Percentiles rank a stretch among this genome's conserved stretches.
Evolutionary conservation across 2,797 vertebrate genomes (phyloP).

Genomic region (Delichon dasypus): DNA sequence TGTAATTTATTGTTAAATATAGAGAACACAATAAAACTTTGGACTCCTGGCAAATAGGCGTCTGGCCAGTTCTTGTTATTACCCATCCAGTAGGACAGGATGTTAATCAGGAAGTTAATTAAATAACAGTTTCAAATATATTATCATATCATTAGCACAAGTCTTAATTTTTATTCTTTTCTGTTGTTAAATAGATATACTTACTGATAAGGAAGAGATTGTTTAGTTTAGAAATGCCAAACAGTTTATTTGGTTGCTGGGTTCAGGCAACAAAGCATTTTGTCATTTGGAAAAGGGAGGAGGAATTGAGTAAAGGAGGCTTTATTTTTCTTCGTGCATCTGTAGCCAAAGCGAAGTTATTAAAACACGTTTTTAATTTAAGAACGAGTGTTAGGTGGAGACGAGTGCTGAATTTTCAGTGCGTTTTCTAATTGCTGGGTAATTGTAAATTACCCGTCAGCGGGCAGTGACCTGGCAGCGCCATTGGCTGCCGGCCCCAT

Average conservation of each 20-base stretch:
- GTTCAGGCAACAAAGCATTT: background rate
- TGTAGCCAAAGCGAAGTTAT: conserved; percentile 27
- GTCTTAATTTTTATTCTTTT: background rate
- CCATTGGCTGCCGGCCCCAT: conserved; percentile 62
- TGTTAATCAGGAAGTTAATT: background rate
- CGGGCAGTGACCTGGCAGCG: conserved; percentile 47
- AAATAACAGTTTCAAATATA: background rate
- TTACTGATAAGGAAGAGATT: background rate
- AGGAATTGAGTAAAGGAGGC: background rate
- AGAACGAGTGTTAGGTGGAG: conserved; percentile 19
- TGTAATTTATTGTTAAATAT: conserved; percentile 1
- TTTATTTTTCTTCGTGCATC: background rate
- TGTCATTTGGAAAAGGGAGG: background rate
- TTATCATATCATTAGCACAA: background rate
- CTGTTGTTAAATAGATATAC: background rate
- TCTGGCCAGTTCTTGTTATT: background rate
- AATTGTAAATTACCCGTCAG: conserved; percentile 48
- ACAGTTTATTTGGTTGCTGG: background rate
- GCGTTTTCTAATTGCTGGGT: conserved; percentile 61
- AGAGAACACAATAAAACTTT: background rate
- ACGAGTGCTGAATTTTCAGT: conserved; percentile 55
- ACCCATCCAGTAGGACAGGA: background rate
- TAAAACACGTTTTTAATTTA: conserved; percentile 52
- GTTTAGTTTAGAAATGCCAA: background rate
- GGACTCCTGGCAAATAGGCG: background rate